Base-by-base conservation (phyloP, 2,888 invertebrate species). In the Gastrophysa polygoni region DNA sequence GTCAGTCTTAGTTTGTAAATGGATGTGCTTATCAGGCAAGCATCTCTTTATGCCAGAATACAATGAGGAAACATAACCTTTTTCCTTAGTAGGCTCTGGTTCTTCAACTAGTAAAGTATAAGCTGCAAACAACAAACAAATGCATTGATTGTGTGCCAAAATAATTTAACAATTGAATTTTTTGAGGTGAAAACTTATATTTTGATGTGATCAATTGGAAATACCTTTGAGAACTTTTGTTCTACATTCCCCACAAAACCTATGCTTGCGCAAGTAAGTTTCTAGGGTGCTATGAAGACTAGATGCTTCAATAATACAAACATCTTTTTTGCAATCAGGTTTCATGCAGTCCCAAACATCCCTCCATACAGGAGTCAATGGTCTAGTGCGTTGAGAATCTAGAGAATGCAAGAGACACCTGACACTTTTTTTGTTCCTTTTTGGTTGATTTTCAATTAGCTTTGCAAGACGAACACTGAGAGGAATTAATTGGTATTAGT, bases 241-340 rank as follows among this genome's bases (percentile, higher is more conserved):
- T 72, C 95, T 91, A 79, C 96, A 96, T 78, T 96, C 96, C 1
- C 91, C 89, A 78, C 96, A 96, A 82, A 96, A 96, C 83, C 95
- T 89, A 80, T 96, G 96, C 83, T 96, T 96, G 72, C 92, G 88
- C 64, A 96, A 86, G 82, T 96, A 96, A 71, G 90, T 92, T 77
- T 96, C 95, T 38, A 96, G 85, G 14, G 95, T 95, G 64, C 90
- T 89, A 75, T 93, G 90, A 64, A 96, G 84, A 69, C 90, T 91
- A 76, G 90, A 90, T 69, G 92, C 91, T 82, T 95, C 93, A 58
- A 96, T 91, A 52, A 95, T 88, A 47, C 95, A 91, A 70, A 95
- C 90, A 81, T 95, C 95, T 74, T 91, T 90, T 57, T 90, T 86
- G 75, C 92, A 93, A 55, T 90, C 88, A 44, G 88, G 84, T 50